These are phyloP conservation scores for Adineta ricciae DNA, from an alignment of 2,888 invertebrate genomes.

Conservation along the genomic window DNA sequence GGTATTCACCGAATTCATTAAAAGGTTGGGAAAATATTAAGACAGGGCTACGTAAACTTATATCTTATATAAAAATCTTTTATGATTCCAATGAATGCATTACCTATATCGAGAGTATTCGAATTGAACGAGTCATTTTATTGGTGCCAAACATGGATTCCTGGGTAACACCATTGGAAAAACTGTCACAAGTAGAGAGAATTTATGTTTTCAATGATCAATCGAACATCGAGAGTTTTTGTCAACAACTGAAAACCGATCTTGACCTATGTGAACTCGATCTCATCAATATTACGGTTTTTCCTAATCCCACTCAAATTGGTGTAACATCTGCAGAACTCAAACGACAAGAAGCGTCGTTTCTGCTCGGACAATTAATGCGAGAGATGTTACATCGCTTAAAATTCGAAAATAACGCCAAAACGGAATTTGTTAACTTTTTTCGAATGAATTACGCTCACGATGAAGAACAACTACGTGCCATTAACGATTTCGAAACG, in stretches of 20 bases:
- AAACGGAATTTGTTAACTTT: not conserved
- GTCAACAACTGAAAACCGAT: not conserved
- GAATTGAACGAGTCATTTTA: not conserved
- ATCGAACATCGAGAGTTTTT: not conserved
- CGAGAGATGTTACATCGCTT: not conserved
- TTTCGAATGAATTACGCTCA: not conserved
- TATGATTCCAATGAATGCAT: not conserved
- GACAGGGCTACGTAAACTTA: too few species aligned
- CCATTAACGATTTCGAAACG: not conserved
- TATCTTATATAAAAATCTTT: not conserved
- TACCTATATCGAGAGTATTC: not conserved
- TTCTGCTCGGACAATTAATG: not conserved
- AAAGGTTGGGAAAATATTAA: too few species aligned
- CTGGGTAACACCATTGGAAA: too few species aligned
- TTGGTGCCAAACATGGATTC: too few species aligned
- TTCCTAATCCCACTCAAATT: not conserved
- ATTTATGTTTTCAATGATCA: not conserved
- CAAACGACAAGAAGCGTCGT: not conserved
- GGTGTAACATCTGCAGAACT: not conserved
- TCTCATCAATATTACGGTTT: not conserved
- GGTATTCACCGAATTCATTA: too few species aligned
- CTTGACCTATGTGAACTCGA: not conserved
- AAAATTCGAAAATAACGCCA: not conserved
- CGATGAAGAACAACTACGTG: not conserved
- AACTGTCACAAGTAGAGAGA: not conserved